Base-by-base conservation (phyloP, 2,797 vertebrate species). In the Melanotaenia trifasciata region DNA sequence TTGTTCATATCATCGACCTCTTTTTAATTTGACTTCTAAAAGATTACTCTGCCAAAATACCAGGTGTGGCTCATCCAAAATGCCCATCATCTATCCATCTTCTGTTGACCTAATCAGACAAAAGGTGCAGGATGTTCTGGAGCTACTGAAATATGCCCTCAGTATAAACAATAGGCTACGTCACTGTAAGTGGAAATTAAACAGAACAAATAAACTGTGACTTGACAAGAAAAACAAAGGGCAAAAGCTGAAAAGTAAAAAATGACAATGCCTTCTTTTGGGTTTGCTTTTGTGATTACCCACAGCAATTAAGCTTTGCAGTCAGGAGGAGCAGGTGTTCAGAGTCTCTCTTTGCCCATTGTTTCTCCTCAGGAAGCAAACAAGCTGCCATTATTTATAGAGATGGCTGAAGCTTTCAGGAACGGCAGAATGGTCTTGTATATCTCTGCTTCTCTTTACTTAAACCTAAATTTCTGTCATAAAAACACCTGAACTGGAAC, bases 281-380 rank as follows among this genome's bases (percentile, higher is more conserved):
- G 28, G 43, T 43, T 67, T 12, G 36, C 36, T 68, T 59, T 45
- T 50, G 40, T 47, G n/a, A 59, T 50, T 58, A 5, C 8, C 45
- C 56, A 20, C 65, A 47, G 14, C 32, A 20, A 58, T 58, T 20
- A 51, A 3, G 10, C n/a, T 24, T 51, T 53, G 12, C 50, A 53
- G 13, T 53, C 22, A 26, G n/a, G 11, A 24, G 22, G 11, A 53
- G n/a, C 47, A 22, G 47, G 47, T 51, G 47, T 47, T 47, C 20
- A 5, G 5, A 18, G 6, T 12, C 9, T 57, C 35, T 57, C 13
- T 58, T 30, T n/a, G 9, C 14, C 16, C 14, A 10, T 13, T 5
- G 3, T 45, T 40, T 32, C 45, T n/a, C 22, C 22, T 38, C 20
- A 2, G 28, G 35, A 40, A 38, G 11, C 60, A 47, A 26, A 51